Conservation (phyloP, 1,140 invertebrate species). For the Bradysia coprophila region DNA sequence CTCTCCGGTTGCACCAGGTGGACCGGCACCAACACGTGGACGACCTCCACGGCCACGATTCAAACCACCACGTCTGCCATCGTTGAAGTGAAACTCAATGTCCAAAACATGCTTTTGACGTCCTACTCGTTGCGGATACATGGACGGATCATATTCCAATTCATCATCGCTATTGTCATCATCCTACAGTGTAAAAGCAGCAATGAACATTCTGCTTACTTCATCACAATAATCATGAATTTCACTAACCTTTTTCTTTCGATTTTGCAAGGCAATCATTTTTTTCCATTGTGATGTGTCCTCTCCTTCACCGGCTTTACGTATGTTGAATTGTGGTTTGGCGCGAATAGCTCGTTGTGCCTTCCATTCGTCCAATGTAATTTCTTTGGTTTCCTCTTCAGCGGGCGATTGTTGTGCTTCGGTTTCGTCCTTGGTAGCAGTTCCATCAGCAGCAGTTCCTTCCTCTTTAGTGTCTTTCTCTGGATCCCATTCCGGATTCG, state of each 20-base stretch:
- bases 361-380: constrained; percentile 82
- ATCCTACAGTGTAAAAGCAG: constrained; percentile 14
- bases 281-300: constrained; percentile 84
- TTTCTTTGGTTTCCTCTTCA: constrained; percentile 61
- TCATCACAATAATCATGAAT: neutral
- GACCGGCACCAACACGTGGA: constrained; percentile 4
- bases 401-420: constrained; percentile 28
- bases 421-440: constrained; percentile 18
- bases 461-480: constrained; percentile 29
- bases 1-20: constrained; percentile 12
- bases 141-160: constrained; percentile 50
- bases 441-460: constrained; percentile 27
- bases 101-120: constrained; percentile 71
- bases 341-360: constrained; percentile 50
- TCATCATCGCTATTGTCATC: constrained; percentile 41
- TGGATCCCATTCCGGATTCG: constrained; percentile 27
- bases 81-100: constrained; percentile 79
- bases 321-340: constrained; percentile 72
- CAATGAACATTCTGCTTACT: neutral
- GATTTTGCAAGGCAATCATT: constrained; percentile 35
- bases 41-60: constrained; percentile 39
- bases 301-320: constrained; percentile 84
- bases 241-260: neutral
- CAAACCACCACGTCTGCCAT: constrained; percentile 48
- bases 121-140: constrained; percentile 73